phyloP scores from a whole-genome alignment of 2,797 vertebrate species.

The Rhincodon typus region DNA sequence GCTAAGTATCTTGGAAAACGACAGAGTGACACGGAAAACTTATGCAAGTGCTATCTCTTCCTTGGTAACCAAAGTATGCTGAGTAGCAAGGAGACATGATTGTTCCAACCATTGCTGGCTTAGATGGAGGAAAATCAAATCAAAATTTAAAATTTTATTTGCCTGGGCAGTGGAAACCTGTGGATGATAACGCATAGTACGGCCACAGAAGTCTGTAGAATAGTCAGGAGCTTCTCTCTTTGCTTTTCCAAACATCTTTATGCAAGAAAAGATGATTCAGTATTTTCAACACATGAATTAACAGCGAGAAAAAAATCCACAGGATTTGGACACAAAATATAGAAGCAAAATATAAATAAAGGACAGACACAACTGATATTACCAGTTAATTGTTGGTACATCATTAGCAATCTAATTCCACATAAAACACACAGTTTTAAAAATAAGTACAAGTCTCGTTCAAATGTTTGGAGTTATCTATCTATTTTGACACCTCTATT shows the following conservation, averaged over 20 bases:
- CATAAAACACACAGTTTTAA: neutral
- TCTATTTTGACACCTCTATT: neutral
- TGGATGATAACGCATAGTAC: neutral
- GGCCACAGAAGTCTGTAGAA: neutral
- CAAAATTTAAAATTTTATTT: neutral
- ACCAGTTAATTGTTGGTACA: constrained; percentile 13
- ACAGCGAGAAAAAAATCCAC: neutral
- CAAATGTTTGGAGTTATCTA: neutral
- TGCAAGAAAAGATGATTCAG: neutral
- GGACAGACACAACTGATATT: neutral
- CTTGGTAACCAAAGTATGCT: neutral
- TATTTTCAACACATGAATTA: neutral
- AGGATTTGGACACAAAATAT: neutral
- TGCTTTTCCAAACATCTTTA: neutral
- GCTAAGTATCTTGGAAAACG: neutral
- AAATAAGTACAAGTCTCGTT: neutral
- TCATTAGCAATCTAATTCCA: constrained; percentile 1
- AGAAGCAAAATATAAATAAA: neutral
- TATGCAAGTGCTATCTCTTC: neutral
- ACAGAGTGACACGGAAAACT: neutral
- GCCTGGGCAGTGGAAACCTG: neutral
- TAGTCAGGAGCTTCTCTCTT: neutral
- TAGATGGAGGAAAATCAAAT: neutral
- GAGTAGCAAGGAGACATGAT: neutral
- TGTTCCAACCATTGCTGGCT: neutral